Evolutionary conservation across 2,113 vertebrate species (phyloP).

Genomic region (Papio anubis): DNA sequence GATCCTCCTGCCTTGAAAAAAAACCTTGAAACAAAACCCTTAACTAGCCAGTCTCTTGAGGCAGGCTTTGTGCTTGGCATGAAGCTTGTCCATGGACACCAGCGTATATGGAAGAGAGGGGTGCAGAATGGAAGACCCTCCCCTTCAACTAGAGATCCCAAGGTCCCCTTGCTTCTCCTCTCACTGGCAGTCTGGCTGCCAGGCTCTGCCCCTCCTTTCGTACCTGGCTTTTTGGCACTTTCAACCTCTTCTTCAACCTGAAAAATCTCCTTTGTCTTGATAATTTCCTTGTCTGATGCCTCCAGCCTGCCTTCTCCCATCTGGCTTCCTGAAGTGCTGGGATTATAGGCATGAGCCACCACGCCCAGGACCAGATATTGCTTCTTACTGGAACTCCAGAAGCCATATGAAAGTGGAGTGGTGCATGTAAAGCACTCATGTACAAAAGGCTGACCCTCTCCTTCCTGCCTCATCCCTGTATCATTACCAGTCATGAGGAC

Average conservation of each 20-base stretch:
- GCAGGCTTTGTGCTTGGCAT: not conserved
- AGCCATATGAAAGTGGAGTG: not conserved
- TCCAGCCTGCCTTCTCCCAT: not conserved
- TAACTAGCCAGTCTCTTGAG: not conserved
- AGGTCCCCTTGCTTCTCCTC: not conserved
- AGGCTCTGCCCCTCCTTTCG: not conserved
- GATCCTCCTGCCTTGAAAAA: not conserved
- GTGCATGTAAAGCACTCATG: not conserved
- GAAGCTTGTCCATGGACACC: not conserved
- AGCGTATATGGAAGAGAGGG: not conserved
- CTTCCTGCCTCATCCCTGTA: not conserved
- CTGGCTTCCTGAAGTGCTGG: too few relatives aligned
- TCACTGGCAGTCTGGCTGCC: not conserved
- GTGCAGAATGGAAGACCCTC: not conserved
- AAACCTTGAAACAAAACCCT: not conserved
- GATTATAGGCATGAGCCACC: too few relatives aligned
- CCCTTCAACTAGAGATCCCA: not conserved
- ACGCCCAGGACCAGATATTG: not conserved
- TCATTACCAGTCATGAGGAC: too few relatives aligned
- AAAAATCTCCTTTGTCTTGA: not conserved
- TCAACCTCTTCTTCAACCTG: not conserved
- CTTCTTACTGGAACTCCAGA: not conserved
- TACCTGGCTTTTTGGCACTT: not conserved
- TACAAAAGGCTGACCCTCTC: not conserved
- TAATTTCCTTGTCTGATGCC: not conserved